A percentile compares a stretch with the other conserved stretches of the same genome.
phyloP scores from a whole-genome alignment of 2,113 vertebrate genomes.

The Notarius quadriscutis region DNA sequence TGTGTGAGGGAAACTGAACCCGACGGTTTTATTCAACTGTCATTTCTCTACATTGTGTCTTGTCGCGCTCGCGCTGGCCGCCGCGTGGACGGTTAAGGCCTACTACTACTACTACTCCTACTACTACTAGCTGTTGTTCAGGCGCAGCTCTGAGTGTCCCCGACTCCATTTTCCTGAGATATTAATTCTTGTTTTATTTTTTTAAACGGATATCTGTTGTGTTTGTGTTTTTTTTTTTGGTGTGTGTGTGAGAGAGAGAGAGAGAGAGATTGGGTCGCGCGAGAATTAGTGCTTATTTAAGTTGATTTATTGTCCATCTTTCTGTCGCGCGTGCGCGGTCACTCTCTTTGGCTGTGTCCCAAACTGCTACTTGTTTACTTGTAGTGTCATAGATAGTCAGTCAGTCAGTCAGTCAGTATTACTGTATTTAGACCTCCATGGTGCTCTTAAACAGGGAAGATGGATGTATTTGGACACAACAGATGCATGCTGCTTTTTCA shows the following conservation, averaged over 20 bases:
- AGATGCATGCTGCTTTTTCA: background rate
- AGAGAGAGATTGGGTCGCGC: background rate
- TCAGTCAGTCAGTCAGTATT: background rate
- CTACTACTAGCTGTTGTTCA: slow-evolving; percentile 7
- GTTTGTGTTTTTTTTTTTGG: background rate
- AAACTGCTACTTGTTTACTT: background rate
- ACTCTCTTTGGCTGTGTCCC: background rate
- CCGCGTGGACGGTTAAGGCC: slow-evolving; percentile 45
- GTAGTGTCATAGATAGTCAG: background rate
- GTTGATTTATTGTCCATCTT: slow-evolving; percentile 12
- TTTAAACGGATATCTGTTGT: background rate
- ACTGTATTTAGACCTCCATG: background rate
- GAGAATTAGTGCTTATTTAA: background rate
- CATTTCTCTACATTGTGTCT: slow-evolving; percentile 38
- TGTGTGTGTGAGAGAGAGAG: too few relatives aligned
- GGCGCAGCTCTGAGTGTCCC: background rate
- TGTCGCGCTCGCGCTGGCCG: slow-evolving; percentile 23
- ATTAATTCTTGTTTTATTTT: too few relatives aligned
- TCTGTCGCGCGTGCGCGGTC: background rate
- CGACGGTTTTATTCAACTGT: slow-evolving; percentile 39
- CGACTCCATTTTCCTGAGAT: background rate
- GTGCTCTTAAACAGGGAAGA: background rate
- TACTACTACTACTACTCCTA: background rate
- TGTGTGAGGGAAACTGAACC: slow-evolving; percentile 61
- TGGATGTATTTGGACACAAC: background rate